These are phyloP conservation scores for Hermetia illucens DNA, from an alignment of 1,140 invertebrate genomes.

Conservation along the genomic window DNA sequence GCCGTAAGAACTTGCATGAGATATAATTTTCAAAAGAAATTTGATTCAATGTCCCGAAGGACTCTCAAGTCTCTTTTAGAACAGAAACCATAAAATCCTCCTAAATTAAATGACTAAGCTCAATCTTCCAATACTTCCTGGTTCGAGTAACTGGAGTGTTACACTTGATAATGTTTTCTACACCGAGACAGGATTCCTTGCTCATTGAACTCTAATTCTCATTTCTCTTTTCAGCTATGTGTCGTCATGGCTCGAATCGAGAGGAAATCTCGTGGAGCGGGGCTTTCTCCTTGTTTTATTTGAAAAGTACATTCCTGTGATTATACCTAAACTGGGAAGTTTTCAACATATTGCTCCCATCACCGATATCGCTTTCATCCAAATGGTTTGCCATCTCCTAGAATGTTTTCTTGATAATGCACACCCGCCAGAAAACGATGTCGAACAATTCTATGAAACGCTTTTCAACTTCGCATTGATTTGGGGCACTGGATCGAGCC, in stretches of 20 bases:
- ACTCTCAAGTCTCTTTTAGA: no score
- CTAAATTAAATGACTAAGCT: no score
- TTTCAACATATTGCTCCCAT: slow-evolving; percentile 89
- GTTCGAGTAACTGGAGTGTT: no score
- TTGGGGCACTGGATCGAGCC: slow-evolving; percentile 87
- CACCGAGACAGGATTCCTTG: no score
- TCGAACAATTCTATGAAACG: slow-evolving; percentile 83
- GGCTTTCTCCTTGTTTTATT: slow-evolving; percentile 77
- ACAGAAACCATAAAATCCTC: no score
- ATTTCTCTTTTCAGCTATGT: slow-evolving; percentile 60
- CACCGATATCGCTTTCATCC: slow-evolving; percentile 77
- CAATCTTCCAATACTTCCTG: no score
- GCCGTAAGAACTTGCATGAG: slow-evolving; percentile 72
- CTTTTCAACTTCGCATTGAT: slow-evolving; percentile 86
- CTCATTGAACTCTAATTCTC: no score
- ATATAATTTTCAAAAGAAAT: no score
- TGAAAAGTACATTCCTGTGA: slow-evolving; percentile 85
- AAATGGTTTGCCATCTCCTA: slow-evolving; percentile 79
- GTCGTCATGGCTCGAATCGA: slow-evolving; percentile 82
- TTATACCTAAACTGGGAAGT: slow-evolving; percentile 64
- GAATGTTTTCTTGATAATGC: slow-evolving; percentile 70
- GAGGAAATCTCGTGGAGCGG: slow-evolving; percentile 52
- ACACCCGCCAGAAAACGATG: slow-evolving; percentile 65
- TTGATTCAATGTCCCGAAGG: no score
- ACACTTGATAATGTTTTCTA: no score